A percentile compares a stretch with the other conserved stretches of the same genome.
These are phyloP conservation scores for Yponomeuta sedellus DNA, from an alignment of 2,888 invertebrate species.

Conservation along the genomic window DNA sequence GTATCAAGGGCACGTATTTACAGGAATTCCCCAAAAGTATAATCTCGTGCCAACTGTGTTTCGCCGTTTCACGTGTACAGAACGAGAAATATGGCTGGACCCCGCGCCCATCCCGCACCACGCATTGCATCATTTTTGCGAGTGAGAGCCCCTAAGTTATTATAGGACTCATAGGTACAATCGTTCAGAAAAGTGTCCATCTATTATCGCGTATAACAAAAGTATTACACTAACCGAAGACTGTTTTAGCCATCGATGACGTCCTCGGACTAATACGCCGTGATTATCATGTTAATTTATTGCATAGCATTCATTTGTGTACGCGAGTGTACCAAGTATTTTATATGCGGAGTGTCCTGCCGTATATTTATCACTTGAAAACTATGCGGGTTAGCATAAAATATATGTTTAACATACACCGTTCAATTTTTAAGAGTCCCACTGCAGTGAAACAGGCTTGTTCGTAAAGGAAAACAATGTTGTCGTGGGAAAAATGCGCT, in stretches of 20 bases:
- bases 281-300: not conserved
- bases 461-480: not conserved
- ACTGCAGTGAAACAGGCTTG: not conserved
- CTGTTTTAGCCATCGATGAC: not conserved
- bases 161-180: constrained; percentile 19
- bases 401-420: not conserved
- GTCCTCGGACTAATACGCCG: not conserved
- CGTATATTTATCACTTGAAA: constrained; percentile 3
- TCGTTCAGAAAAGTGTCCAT: not conserved
- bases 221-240: not conserved
- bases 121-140: constrained; percentile 45
- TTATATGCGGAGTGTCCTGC: constrained; percentile 1
- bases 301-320: not conserved
- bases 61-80: not conserved
- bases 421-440: not conserved
- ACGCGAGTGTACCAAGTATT: not conserved
- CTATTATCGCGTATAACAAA: not conserved
- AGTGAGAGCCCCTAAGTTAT: constrained; percentile 43
- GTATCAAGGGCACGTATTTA: not conserved
- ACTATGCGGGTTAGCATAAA: not conserved
- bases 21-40: not conserved
- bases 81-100: constrained; percentile 38
- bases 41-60: not conserved
- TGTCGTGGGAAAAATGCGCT: not conserved
- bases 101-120: constrained; percentile 20